phyloP scores from a whole-genome alignment of 2,888 invertebrate species.

The Shargacucullia verbasci region DNA sequence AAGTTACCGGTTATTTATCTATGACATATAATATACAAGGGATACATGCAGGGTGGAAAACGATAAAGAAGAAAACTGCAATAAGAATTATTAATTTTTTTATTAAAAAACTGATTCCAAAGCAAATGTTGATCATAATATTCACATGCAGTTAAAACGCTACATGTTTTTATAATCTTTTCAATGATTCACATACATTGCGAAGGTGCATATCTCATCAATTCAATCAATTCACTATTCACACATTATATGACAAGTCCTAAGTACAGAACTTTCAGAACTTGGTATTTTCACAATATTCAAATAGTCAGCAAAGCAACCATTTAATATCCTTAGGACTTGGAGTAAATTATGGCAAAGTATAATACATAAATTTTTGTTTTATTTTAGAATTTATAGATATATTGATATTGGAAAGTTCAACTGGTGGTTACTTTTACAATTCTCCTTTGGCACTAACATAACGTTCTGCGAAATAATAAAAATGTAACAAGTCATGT shows the following conservation, averaged over 20 bases:
- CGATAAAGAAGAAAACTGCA: conserved; percentile 42
- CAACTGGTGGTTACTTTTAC: conserved; percentile 36
- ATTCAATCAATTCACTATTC: conserved; percentile 49
- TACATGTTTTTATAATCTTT: conserved; percentile 65
- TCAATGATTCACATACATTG: conserved; percentile 58
- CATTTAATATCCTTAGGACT: background rate
- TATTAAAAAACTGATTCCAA: conserved; percentile 85
- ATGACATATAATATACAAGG: no score
- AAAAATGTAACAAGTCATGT: conserved; percentile 56
- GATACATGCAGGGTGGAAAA: no score
- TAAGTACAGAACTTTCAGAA: conserved; percentile 50
- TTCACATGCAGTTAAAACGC: conserved; percentile 85
- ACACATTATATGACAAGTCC: conserved; percentile 26
- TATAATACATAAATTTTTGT: conserved; percentile 27
- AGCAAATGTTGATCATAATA: conserved; percentile 83
- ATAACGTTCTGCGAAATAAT: conserved; percentile 62
- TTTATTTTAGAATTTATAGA: conserved; percentile 12
- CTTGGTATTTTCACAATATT: conserved; percentile 38
- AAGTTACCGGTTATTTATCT: no score
- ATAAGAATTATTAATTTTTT: conserved; percentile 77
- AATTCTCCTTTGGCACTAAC: conserved; percentile 73
- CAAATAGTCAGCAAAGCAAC: conserved; percentile 18
- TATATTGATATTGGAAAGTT: conserved; percentile 30
- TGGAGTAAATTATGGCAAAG: conserved; percentile 25
- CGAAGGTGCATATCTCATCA: conserved; percentile 49